Conservation (phyloP, 2,113 vertebrate species). For the Gavialis gangeticus region DNA sequence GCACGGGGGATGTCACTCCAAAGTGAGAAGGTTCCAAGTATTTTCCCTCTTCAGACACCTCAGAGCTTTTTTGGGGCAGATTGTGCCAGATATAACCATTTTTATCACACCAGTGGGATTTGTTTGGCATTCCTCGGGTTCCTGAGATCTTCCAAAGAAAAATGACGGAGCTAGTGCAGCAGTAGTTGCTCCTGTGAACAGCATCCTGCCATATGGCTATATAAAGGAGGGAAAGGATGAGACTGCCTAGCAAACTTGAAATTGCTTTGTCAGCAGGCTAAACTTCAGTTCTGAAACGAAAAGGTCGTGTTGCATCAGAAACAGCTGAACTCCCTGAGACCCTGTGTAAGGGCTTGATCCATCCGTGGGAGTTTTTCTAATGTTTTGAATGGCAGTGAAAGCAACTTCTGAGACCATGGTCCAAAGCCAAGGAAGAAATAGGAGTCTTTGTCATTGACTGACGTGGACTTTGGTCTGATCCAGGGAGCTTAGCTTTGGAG, state of each 20-base stretch:
- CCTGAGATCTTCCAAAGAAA: not conserved
- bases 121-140: too few species aligned
- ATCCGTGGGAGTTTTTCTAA: constrained; percentile 3
- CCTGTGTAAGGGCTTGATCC: not conserved
- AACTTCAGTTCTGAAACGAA: constrained; percentile 37
- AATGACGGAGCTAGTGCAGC: constrained; percentile 53
- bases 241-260: not conserved
- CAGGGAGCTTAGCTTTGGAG: not conserved
- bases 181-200: constrained; percentile 37
- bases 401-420: not conserved
- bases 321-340: not conserved
- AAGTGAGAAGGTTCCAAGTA: constrained; percentile 43
- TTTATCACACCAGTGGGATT: not conserved
- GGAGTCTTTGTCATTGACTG: constrained; percentile 1
- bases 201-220: constrained; percentile 61
- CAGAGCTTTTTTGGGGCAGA: not conserved
- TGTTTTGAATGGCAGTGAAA: not conserved
- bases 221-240: constrained; percentile 44
- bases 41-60: constrained; percentile 35
- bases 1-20: not conserved
- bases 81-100: constrained; percentile 56
- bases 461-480: constrained; percentile 17
- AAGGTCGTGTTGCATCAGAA: not conserved
- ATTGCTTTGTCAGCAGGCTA: constrained; percentile 41
- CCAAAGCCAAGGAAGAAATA: constrained; percentile 25